Conservation (phyloP, 2,888 invertebrate genomes). For the Euzetes globulus region DNA sequence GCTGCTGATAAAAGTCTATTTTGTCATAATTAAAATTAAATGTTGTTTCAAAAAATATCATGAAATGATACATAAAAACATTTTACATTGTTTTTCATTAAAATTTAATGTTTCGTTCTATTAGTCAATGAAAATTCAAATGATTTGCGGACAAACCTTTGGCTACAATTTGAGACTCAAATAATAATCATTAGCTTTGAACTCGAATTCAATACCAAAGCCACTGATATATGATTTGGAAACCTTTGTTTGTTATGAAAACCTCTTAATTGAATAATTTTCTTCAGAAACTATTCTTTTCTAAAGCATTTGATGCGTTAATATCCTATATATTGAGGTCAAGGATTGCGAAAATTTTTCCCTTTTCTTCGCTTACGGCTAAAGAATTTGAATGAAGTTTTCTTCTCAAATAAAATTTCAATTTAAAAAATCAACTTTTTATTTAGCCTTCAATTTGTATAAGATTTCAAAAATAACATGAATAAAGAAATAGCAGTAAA, state of each 20-base stretch:
- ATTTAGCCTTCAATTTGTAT: slow-evolving; percentile 21
- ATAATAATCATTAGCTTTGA: background rate
- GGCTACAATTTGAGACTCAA: too few species aligned
- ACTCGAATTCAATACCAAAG: background rate
- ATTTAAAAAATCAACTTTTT: background rate
- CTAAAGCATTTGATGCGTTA: slow-evolving; percentile 18
- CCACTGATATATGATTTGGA: background rate
- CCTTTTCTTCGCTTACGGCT: background rate
- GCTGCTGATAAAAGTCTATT: too few species aligned
- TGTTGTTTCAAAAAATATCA: too few species aligned
- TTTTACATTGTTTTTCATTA: too few species aligned
- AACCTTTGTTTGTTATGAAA: background rate
- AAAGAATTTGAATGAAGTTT: slow-evolving; percentile 1
- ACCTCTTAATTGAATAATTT: background rate
- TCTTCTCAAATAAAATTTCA: background rate
- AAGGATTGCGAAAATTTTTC: slow-evolving; percentile 20
- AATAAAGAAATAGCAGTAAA: background rate
- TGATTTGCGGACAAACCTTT: too few species aligned
- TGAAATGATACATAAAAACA: too few species aligned
- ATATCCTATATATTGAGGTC: slow-evolving; percentile 15
- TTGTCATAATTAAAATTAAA: too few species aligned
- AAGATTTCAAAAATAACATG: background rate
- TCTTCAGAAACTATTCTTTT: background rate
- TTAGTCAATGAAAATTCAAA: too few species aligned
- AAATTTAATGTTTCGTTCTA: too few species aligned